Evolutionary conservation across 2,888 invertebrate genomes (phyloP).

Genomic region (Sinohyriopsis cumingii): DNA sequence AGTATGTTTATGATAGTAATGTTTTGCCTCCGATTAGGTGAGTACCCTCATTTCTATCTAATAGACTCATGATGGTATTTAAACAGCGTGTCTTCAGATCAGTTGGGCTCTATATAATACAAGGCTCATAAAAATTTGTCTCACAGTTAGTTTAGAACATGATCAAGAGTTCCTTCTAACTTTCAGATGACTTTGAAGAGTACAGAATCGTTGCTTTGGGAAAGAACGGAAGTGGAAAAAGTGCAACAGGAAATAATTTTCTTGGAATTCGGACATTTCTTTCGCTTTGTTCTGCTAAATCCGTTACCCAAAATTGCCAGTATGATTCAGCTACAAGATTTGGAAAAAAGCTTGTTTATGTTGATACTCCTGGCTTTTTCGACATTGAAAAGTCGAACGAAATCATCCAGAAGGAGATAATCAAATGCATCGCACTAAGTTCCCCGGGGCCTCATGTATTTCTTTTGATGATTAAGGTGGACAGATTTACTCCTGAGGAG

Average conservation of each 20-base stretch:
- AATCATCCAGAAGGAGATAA: conserved; percentile 11
- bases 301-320: conserved; percentile 7
- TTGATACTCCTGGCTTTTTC: conserved; percentile 23
- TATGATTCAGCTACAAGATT: conserved; percentile 9
- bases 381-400: conserved; percentile 11
- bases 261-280: conserved; percentile 12
- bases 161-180: too few species aligned
- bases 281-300: conserved; percentile 3
- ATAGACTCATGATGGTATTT: too few species aligned
- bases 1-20: too few species aligned
- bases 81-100: too few species aligned
- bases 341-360: conserved; percentile 13
- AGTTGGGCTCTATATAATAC: too few species aligned
- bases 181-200: too few species aligned
- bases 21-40: too few species aligned
- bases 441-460: conserved; percentile 19
- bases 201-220: conserved; percentile 18
- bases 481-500: conserved; percentile 18
- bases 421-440: conserved; percentile 11
- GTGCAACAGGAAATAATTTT: conserved; percentile 18
- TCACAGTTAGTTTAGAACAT: too few species aligned
- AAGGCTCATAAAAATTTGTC: too few species aligned
- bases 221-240: conserved; percentile 23
- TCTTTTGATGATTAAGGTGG: conserved; percentile 11
- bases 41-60: too few species aligned